phyloP scores from a whole-genome alignment of 2,797 vertebrate species.

The Danio choprae region DNA sequence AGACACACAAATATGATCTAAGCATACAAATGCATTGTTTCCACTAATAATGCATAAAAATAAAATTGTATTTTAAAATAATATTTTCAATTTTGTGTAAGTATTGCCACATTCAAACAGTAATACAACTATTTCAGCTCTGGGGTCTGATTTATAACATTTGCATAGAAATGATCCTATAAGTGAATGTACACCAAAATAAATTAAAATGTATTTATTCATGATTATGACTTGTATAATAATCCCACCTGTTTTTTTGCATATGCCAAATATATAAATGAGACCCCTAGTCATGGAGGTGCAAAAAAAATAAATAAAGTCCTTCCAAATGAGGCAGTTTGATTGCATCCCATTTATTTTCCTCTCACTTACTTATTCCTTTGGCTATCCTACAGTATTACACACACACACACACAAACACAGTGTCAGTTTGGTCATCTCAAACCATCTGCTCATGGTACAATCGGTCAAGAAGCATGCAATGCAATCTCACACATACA shows the following conservation, averaged over 20 bases:
- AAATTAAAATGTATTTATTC: too few species aligned
- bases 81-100: background rate
- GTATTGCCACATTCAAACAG: background rate
- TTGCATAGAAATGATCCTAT: too few species aligned
- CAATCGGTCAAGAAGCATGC: background rate
- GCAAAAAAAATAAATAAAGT: background rate
- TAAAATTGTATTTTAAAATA: background rate
- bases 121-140: background rate
- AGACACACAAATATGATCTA: background rate
- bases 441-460: slow-evolving; percentile 21
- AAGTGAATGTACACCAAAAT: too few species aligned
- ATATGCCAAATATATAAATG: too few species aligned
- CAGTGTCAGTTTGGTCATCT: background rate
- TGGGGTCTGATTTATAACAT: too few species aligned
- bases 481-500: background rate
- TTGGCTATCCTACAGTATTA: background rate
- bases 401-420: background rate
- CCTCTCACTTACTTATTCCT: background rate
- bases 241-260: too few species aligned
- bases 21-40: background rate
- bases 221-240: too few species aligned
- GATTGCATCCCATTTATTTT: background rate
- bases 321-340: background rate
- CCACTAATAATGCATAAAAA: background rate
- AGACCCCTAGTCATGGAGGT: background rate